A percentile compares a stretch with the other conserved stretches of the same genome.
phyloP scores from a whole-genome alignment of 2,888 invertebrate species.

The Amphipoea lucens region DNA sequence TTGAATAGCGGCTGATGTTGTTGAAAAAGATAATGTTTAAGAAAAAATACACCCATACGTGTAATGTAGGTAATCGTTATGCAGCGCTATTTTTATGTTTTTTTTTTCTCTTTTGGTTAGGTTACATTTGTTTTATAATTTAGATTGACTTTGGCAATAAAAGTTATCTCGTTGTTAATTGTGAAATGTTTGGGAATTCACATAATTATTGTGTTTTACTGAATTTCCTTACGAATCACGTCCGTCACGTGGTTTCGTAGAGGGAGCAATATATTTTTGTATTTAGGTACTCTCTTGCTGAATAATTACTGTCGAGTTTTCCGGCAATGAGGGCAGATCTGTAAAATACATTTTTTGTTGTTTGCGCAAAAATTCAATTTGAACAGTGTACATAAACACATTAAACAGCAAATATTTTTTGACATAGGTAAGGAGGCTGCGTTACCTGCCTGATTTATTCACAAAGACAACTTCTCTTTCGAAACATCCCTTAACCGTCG shows the following conservation, averaged over 20 bases:
- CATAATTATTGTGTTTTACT: too few species aligned
- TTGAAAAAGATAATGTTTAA: not conserved
- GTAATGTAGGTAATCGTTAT: not conserved
- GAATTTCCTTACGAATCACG: not conserved
- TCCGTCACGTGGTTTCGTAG: not conserved
- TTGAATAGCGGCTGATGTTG: not conserved
- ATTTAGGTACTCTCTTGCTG: not conserved
- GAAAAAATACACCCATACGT: not conserved
- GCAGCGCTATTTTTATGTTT: not conserved
- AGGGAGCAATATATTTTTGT: not conserved
- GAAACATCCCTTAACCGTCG: not conserved
- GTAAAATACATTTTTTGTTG: not conserved
- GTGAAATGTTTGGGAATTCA: not conserved
- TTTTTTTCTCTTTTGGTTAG: not conserved
- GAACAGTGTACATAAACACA: not conserved
- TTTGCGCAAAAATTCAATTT: constrained; percentile 1
- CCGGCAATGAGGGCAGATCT: not conserved
- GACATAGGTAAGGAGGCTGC: not conserved
- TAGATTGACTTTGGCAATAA: not conserved
- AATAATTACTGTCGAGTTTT: not conserved
- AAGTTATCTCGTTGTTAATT: not conserved
- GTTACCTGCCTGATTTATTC: too few species aligned
- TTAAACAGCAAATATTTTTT: not conserved
- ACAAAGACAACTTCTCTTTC: not conserved
- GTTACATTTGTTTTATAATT: not conserved